Evolutionary conservation across 1,140 invertebrate genomes (phyloP).

Genomic region (Lasioglossum albipes): DNA sequence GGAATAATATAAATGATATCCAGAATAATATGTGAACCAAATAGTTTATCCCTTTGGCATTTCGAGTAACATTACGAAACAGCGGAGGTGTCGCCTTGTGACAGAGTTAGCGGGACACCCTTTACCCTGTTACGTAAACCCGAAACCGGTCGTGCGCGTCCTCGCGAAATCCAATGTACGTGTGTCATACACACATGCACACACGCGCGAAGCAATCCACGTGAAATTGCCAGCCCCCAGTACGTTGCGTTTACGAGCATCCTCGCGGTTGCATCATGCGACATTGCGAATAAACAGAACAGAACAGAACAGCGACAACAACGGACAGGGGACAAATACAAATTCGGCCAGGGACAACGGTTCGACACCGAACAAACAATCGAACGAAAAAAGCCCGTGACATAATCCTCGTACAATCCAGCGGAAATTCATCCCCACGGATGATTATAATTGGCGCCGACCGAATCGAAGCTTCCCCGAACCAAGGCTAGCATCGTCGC

Average conservation of each 20-base stretch:
- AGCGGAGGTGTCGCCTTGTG: too few species aligned
- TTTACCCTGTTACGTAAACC: constrained; percentile 21
- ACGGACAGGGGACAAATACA: background rate
- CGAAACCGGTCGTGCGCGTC: background rate
- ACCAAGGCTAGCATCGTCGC: too few species aligned
- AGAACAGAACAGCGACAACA: background rate
- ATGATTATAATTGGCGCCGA: background rate
- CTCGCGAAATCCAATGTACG: background rate
- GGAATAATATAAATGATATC: too few species aligned
- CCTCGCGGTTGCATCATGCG: background rate
- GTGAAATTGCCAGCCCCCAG: background rate
- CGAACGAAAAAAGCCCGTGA: background rate
- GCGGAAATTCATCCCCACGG: background rate
- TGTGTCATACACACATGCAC: background rate
- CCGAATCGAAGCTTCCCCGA: too few species aligned
- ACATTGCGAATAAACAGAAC: background rate
- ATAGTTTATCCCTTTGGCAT: too few species aligned
- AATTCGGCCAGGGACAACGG: background rate
- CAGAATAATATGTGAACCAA: too few species aligned
- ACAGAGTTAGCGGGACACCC: background rate
- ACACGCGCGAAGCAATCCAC: background rate
- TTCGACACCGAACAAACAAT: background rate
- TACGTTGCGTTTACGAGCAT: background rate
- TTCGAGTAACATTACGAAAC: too few species aligned
- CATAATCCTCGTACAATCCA: background rate